Base-by-base conservation (phyloP, 2,797 vertebrate genomes). In the Hapalemur alaotrensis region DNA sequence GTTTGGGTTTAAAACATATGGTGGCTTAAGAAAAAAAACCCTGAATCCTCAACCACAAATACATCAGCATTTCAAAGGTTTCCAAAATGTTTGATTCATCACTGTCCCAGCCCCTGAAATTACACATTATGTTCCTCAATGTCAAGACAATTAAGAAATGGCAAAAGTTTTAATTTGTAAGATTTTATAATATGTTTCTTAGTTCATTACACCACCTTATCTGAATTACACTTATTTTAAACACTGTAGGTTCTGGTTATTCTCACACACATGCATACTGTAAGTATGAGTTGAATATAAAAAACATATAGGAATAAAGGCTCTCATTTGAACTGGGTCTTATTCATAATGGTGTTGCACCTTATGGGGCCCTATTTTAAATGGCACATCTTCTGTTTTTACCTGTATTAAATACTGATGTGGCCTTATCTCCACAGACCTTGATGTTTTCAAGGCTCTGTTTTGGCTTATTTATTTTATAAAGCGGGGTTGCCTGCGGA, bases 51-150 rank as follows among this genome's bases (percentile, higher is more conserved):
- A 91, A 76, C 97, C 97, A 86, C 87, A 97, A 89, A 89, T 69
- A 85, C 91, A 94, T 91, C 96, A 97, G 93, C 32, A 96, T 97
- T 97, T 97, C 93, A 89, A 8, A 97, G 93, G 88, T 92, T 95
- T 97, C 90, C 61, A 61, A 96, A 67, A 94, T 88, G 63, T 95
- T 96, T 97, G 91, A 97, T 96, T 98, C 76, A 25, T 97, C 93
- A 67, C 61, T 93, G 41, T 84, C 76, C 57, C 35, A 4, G 50
- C 81, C 93, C 91, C 83, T 94, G 48, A 97, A 92, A 88, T 89
- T 79, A 50, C 25, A 95, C 96, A 90, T 23, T 92, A 46, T 80
- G 67, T 97, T 97, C 96, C 79, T 73, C 95, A 6, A 88, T 96
- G 93, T 94, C 89, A 87, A 92, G 63, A 35, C 70, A 91, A 97